Evolutionary conservation across 2,797 vertebrate genomes (phyloP).

Genomic region (Tamandua tetradactyla): DNA sequence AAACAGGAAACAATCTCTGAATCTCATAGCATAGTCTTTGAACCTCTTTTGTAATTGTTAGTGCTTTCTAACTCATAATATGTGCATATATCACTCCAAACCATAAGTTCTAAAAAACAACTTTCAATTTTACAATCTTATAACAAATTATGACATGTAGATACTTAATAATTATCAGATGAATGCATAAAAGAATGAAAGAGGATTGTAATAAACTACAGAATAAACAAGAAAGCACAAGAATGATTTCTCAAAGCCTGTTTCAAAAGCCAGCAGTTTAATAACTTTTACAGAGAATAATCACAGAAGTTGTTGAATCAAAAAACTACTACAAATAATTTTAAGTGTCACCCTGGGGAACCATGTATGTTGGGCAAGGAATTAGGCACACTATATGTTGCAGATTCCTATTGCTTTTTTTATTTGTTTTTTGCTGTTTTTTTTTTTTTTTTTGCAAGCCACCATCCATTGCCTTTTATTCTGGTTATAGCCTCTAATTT

Average conservation of each 20-base stretch:
- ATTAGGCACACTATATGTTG: background rate
- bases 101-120: background rate
- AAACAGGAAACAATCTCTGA: slow-evolving; percentile 26
- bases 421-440: too few species aligned
- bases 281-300: background rate
- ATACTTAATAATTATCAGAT: background rate
- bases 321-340: background rate
- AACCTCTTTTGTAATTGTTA: slow-evolving; percentile 13
- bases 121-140: background rate
- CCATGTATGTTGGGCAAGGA: background rate
- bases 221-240: background rate
- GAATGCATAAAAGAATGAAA: background rate
- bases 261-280: background rate
- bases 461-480: too few species aligned
- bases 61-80: background rate
- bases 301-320: background rate
- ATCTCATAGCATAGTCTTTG: background rate
- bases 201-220: background rate
- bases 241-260: background rate
- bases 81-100: background rate
- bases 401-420: background rate
- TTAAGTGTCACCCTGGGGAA: background rate
- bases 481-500: background rate
- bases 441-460: too few species aligned
- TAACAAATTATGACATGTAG: background rate